These are phyloP conservation scores for Telmatochromis brachygnathus DNA, from an alignment of 2,113 vertebrate genomes.

Conservation along the genomic window DNA sequence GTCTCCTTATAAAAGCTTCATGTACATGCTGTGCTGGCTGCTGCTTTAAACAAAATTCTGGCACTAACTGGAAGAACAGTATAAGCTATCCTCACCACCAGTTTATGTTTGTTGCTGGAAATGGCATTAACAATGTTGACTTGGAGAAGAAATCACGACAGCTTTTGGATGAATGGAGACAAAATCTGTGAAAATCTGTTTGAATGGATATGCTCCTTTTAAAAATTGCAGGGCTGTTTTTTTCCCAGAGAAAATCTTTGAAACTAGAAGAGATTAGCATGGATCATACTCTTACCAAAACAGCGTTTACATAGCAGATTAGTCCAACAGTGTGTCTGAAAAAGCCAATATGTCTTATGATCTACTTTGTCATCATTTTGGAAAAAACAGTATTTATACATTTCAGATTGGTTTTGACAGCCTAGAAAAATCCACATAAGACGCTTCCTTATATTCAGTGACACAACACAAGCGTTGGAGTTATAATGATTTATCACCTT, in stretches of 20 bases:
- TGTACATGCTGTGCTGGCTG: constrained; percentile 8
- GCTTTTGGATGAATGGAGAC: not conserved
- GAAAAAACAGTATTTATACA: not conserved
- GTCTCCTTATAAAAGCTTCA: constrained; percentile 11
- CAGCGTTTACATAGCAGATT: not conserved
- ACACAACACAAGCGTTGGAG: not conserved
- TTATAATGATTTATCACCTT: not conserved
- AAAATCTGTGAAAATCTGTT: not conserved
- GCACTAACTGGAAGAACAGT: not conserved
- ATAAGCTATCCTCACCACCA: not conserved
- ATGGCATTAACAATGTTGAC: not conserved
- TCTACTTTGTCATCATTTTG: not conserved
- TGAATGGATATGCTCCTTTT: not conserved
- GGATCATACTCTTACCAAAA: not conserved
- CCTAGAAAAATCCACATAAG: not conserved
- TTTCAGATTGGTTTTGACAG: not conserved
- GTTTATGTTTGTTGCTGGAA: not conserved
- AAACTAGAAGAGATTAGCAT: not conserved
- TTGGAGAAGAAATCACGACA: not conserved
- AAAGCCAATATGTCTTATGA: not conserved
- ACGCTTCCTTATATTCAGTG: not conserved
- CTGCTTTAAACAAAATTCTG: constrained; percentile 3
- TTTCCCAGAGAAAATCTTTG: not conserved
- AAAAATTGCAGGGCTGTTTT: not conserved
- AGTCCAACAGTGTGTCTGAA: not conserved